phyloP scores from a whole-genome alignment of 2,888 invertebrate species.

The Eutolmus rufibarbis region DNA sequence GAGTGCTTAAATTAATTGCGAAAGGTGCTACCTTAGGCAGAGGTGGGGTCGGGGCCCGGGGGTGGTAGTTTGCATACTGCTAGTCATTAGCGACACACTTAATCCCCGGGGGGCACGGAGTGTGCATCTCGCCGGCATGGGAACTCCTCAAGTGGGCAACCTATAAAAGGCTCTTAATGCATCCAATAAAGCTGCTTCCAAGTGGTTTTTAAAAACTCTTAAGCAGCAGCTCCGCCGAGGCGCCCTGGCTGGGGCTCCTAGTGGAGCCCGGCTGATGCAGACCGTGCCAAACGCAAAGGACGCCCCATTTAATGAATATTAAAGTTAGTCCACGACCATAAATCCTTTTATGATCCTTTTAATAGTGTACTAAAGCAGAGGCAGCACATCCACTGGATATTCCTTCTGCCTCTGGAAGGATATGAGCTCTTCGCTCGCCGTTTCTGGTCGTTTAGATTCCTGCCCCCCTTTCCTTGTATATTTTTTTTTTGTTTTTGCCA shows the following conservation, averaged over 20 bases:
- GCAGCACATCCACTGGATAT: neutral
- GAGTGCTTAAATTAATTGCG: slow-evolving; percentile 42
- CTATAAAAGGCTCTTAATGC: slow-evolving; percentile 44
- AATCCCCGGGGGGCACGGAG: slow-evolving; percentile 4
- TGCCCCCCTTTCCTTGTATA: neutral
- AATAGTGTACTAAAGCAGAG: slow-evolving; percentile 56
- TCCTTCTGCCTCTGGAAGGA: neutral
- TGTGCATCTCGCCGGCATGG: neutral
- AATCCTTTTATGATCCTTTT: slow-evolving; percentile 59
- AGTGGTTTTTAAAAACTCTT: slow-evolving; percentile 47
- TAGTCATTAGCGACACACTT: slow-evolving; percentile 42
- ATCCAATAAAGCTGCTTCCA: slow-evolving; percentile 43
- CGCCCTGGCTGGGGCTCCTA: slow-evolving; percentile 9
- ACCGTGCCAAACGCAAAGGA: slow-evolving; percentile 3
- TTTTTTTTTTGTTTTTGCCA: neutral
- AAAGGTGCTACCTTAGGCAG: slow-evolving; percentile 11
- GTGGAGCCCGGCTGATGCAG: slow-evolving; percentile 34
- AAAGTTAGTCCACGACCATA: slow-evolving; percentile 54
- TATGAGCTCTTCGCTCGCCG: neutral
- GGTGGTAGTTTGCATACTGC: slow-evolving; percentile 38
- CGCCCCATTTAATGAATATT: slow-evolving; percentile 47
- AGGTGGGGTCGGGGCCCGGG: neutral
- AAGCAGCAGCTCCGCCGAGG: neutral
- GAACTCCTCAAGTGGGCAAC: slow-evolving; percentile 40
- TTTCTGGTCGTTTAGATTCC: neutral